Percentiles rank a stretch among this genome's conserved stretches.
Evolutionary conservation across 2,113 vertebrate species (phyloP).

Genomic region (Strix aluco): DNA sequence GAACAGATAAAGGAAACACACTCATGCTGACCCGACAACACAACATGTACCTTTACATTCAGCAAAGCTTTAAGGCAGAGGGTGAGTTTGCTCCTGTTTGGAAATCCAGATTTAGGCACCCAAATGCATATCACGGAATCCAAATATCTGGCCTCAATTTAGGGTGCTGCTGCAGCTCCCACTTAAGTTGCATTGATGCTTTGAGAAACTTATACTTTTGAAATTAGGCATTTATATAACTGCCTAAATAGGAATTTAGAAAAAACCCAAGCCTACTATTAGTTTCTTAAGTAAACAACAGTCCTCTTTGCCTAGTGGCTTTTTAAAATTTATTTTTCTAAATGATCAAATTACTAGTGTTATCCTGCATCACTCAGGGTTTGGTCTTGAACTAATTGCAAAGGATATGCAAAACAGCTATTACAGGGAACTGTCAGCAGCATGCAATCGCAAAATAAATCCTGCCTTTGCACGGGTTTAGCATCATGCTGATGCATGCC

Average conservation of each 20-base stretch:
- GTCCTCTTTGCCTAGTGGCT: background rate
- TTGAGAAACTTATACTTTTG: background rate
- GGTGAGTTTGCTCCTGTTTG: background rate
- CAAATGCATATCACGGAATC: background rate
- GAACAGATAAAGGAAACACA: fast-evolving
- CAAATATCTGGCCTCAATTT: background rate
- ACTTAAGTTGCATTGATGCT: background rate
- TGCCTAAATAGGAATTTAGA: background rate
- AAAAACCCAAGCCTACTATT: background rate
- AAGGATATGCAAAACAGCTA: background rate
- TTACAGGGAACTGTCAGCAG: background rate
- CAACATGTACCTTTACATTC: background rate
- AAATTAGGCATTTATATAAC: background rate
- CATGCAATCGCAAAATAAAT: background rate
- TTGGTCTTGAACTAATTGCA: background rate
- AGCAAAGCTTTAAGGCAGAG: background rate
- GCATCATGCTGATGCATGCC: background rate
- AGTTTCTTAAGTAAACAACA: background rate
- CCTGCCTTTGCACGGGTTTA: background rate
- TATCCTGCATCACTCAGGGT: background rate
- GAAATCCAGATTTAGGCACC: background rate
- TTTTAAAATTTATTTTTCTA: background rate
- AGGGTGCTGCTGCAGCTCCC: background rate
- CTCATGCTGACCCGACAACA: background rate
- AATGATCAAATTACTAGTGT: background rate